Conservation (phyloP, 1,140 invertebrate species). For the Bathynomus jamesi region DNA sequence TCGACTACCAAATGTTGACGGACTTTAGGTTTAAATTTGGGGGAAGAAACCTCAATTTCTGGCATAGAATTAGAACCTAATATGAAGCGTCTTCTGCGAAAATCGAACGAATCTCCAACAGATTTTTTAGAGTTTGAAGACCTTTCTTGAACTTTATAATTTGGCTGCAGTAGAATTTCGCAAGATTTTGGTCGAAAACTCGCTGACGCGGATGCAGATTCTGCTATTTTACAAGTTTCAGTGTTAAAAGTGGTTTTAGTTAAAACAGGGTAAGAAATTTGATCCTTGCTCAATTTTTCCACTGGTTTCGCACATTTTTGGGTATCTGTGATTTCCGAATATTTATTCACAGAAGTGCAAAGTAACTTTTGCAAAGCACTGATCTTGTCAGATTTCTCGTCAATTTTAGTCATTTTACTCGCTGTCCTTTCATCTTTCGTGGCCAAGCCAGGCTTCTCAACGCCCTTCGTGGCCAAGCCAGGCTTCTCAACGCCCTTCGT, state of each 20-base stretch:
- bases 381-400: neutral
- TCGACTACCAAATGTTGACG: neutral
- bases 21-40: too few species aligned
- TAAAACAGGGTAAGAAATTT: neutral
- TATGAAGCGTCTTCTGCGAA: neutral
- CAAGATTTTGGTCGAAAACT: too few species aligned
- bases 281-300: neutral
- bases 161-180: neutral
- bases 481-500: too few species aligned
- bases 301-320: neutral
- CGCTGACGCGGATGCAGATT: too few species aligned
- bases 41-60: neutral
- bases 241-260: neutral
- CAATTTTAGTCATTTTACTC: too few species aligned
- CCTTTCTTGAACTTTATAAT: neutral
- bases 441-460: too few species aligned
- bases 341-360: neutral
- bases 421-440: too few species aligned
- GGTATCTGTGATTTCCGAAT: neutral
- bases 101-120: neutral
- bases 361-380: neutral
- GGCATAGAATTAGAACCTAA: neutral
- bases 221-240: too few species aligned
- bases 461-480: too few species aligned
- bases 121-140: neutral